Conservation (phyloP, 2,888 invertebrate genomes). For the Eucera pruinosa region DNA sequence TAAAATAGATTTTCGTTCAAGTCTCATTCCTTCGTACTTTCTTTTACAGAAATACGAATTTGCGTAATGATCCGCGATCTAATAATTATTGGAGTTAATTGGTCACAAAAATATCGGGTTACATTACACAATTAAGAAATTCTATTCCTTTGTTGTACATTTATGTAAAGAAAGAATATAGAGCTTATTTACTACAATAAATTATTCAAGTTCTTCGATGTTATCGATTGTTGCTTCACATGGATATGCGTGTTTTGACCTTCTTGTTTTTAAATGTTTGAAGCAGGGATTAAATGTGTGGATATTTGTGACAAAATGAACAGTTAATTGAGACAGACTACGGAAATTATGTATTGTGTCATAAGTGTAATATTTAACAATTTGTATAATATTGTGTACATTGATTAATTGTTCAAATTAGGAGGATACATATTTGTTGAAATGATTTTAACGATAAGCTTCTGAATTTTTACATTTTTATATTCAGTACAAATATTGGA, state of each 20-base stretch:
- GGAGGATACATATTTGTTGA: background rate
- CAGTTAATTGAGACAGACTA: background rate
- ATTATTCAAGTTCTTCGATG: background rate
- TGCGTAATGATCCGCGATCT: too few species aligned
- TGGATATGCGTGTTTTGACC: background rate
- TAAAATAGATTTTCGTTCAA: too few species aligned
- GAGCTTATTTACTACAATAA: background rate
- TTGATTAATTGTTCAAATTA: background rate
- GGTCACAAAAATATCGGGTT: too few species aligned
- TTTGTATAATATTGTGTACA: background rate
- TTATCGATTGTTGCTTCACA: background rate
- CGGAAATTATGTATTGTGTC: background rate
- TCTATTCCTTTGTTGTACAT: too few species aligned
- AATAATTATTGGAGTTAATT: too few species aligned
- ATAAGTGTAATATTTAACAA: background rate
- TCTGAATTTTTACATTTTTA: too few species aligned
- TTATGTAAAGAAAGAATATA: background rate
- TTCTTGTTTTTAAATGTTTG: background rate
- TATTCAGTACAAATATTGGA: background rate
- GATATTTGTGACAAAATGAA: background rate
- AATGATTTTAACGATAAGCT: background rate
- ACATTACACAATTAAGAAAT: too few species aligned
- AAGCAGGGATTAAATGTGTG: background rate
- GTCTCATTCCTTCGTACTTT: too few species aligned
- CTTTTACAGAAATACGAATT: too few species aligned